phyloP scores from a whole-genome alignment of 2,113 vertebrate genomes.

The Lota lota region DNA sequence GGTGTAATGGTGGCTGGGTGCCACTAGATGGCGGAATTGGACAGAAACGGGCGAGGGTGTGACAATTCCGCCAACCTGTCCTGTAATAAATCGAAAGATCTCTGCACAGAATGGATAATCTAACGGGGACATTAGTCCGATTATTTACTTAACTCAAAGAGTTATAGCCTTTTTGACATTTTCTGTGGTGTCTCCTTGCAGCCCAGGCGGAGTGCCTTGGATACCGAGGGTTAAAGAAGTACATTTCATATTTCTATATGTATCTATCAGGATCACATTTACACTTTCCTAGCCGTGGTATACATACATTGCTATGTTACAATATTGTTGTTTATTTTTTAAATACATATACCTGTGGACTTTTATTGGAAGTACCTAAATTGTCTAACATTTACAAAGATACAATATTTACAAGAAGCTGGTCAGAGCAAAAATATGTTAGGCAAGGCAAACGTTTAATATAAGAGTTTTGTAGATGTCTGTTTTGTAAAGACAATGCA shows the following conservation, averaged over 20 bases:
- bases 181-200: slow-evolving; percentile 35
- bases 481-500: slow-evolving; percentile 4
- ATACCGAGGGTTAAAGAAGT: too few relatives aligned
- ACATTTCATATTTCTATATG: too few relatives aligned
- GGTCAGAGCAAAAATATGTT: too few relatives aligned
- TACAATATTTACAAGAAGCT: too few relatives aligned
- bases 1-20: too few relatives aligned
- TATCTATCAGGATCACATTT: too few relatives aligned
- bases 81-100: slow-evolving; percentile 26
- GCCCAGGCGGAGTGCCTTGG: slow-evolving; percentile 19
- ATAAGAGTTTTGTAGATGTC: slow-evolving; percentile 7
- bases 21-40: too few relatives aligned
- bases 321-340: background rate
- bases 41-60: too few relatives aligned
- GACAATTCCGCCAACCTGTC: background rate
- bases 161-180: slow-evolving; percentile 33
- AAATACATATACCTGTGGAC: background rate
- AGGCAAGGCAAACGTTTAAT: background rate
- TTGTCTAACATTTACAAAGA: too few relatives aligned
- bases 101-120: slow-evolving; percentile 30
- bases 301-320: background rate
- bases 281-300: too few relatives aligned
- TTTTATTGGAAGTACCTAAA: too few relatives aligned
- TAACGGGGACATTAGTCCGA: slow-evolving; percentile 39
- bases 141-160: slow-evolving; percentile 46